Evolutionary conservation across 1,140 invertebrate genomes (phyloP), one percentile per base, ranked within the genome.

Genomic region (Bombus soroeensis): DNA sequence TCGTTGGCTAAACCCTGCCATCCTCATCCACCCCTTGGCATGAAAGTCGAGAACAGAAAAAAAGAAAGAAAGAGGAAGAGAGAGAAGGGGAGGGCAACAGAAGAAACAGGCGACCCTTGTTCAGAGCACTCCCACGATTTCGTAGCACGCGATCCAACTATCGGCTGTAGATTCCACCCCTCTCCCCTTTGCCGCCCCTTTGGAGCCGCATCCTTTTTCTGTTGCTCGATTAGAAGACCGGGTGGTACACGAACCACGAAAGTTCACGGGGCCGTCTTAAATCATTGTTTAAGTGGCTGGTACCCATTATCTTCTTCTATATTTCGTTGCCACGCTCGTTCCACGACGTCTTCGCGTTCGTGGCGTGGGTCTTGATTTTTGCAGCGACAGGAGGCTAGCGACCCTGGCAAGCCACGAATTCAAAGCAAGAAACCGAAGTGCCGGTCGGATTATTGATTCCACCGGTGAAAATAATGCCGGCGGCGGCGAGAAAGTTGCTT

Each of bases 131-230:
- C 81, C 88, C 87, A 90, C 89, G 87, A 92, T 88, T 74, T 88
- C 80, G 72, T 83, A 77, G 87, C 92, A 92, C 92, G 92, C 91
- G 89, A 93, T 88, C 75, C 87, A 85, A 90, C 70, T 80, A 83
- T 86, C 86, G 81, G 43, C 77, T 59, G 86, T 88, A 86, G 47
- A 76, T 73, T 59, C 64, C 83, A 85, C 37, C 62, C 72, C 12
- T 59, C n/a, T 37, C 37, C 71, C 41, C 41, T 22, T 47, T 78
- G 80, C 66, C 62, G n/a, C 12, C 59, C 22, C n/a, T 41, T 78
- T 37, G 37, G 10, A 47, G 22, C 62, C 41, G 39, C 66, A 62
- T 86, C 22, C 75, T 64, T 76, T 78, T 81, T 74, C 76, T 82
- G 78, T 81, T 77, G 64, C 22, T 34, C 85, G 70, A 75, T 85